These are phyloP conservation scores for Tigriopus californicus DNA, from an alignment of 2,888 invertebrate genomes.

Conservation along the genomic window DNA sequence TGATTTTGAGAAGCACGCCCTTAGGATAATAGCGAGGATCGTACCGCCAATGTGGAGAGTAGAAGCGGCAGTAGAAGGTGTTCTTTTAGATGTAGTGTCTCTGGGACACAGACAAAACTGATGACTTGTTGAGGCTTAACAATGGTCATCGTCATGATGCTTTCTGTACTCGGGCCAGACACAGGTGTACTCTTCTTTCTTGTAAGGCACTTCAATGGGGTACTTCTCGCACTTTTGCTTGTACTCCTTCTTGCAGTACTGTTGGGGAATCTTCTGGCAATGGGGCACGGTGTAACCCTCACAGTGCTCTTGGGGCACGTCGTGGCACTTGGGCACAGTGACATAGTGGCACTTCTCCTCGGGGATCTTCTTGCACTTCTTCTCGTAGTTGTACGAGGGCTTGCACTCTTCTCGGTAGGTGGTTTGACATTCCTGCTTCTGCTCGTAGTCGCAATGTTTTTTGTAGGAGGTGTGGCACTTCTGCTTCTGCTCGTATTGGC, in stretches of 20 bases:
- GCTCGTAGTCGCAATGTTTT: not conserved
- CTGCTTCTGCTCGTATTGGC: slow-evolving; percentile 5
- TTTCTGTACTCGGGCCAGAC: slow-evolving; percentile 11
- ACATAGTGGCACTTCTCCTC: not conserved
- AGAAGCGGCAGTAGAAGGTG: no score
- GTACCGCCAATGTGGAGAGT: no score
- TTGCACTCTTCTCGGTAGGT: slow-evolving; percentile 7
- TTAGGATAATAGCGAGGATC: no score
- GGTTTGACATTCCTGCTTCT: slow-evolving; percentile 1
- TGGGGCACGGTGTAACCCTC: slow-evolving; percentile 4
- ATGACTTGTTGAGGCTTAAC: not conserved
- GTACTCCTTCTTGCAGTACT: slow-evolving; percentile 8
- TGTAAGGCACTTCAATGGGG: slow-evolving; percentile 7
- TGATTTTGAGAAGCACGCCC: no score
- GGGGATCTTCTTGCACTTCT: slow-evolving; percentile 9
- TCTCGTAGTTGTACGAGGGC: slow-evolving; percentile 10
- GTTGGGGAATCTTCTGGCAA: slow-evolving; percentile 4
- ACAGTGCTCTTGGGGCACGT: slow-evolving; percentile 10
- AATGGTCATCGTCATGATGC: slow-evolving; percentile 3
- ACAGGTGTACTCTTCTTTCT: slow-evolving; percentile 9
- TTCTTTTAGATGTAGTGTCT: no score
- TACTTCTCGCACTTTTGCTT: slow-evolving; percentile 5
- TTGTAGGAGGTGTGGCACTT: slow-evolving; percentile 11
- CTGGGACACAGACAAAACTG: no score
- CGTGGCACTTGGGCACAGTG: slow-evolving; percentile 11